phyloP scores from a whole-genome alignment of 2,113 vertebrate species.

The Charadrius vociferus region DNA sequence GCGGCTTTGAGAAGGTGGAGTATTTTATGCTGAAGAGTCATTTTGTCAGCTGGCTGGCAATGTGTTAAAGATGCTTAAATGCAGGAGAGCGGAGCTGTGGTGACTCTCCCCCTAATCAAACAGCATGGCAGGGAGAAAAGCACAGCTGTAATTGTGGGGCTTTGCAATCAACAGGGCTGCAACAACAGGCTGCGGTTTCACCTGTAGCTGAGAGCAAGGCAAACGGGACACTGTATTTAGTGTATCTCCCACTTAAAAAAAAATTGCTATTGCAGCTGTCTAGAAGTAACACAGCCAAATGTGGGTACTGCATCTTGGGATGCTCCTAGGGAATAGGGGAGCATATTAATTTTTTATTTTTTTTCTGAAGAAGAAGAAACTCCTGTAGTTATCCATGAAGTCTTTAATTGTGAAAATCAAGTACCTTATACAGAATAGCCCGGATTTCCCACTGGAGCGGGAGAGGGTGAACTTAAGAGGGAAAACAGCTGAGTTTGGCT shows the following conservation, averaged over 20 bases:
- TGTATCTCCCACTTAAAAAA: neutral
- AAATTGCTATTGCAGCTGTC: neutral
- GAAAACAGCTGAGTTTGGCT: neutral
- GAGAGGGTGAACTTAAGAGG: neutral
- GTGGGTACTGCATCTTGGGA: neutral
- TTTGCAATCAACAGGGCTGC: neutral
- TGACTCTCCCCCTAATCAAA: neutral
- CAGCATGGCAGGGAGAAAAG: neutral
- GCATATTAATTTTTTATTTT: accelerated
- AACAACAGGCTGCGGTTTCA: neutral
- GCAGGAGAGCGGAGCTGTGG: neutral
- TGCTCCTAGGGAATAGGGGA: neutral
- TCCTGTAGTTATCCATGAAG: neutral
- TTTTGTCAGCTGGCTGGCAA: neutral
- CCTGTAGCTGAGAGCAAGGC: neutral
- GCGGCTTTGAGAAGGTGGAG: neutral
- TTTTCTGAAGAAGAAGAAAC: neutral
- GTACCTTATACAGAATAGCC: neutral
- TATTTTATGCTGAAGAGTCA: neutral
- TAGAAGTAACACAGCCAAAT: neutral
- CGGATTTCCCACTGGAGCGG: neutral
- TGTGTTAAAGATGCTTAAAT: neutral
- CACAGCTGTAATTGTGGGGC: neutral
- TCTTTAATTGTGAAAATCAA: neutral
- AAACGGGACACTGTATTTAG: neutral